A percentile compares a stretch with the other conserved stretches of the same genome.
These are phyloP conservation scores for Zeugodacus cucurbitae DNA, from an alignment of 1,140 invertebrate genomes.

Conservation along the genomic window DNA sequence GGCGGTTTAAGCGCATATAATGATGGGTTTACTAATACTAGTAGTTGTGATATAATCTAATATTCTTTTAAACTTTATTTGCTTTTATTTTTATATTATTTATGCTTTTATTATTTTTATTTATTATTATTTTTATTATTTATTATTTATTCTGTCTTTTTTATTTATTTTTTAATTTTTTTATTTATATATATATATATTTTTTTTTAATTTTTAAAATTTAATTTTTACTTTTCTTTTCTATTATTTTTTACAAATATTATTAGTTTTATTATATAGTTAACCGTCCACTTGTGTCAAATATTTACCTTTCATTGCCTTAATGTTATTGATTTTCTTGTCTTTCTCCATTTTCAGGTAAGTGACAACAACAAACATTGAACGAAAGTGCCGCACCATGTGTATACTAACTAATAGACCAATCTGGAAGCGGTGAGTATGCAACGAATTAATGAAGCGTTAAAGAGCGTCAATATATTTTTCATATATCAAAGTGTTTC, in stretches of 20 bases:
- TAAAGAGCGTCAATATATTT: neutral
- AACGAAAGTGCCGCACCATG: neutral
- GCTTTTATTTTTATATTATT: neutral
- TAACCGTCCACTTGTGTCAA: neutral
- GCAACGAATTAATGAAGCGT: conserved; percentile 19
- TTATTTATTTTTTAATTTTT: neutral
- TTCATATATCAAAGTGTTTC: neutral
- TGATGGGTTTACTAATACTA: neutral
- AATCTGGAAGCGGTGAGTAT: neutral
- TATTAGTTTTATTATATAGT: neutral
- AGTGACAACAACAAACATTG: neutral
- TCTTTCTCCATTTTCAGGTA: conserved; percentile 8
- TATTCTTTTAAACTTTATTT: neutral
- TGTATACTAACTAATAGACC: neutral
- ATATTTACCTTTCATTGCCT: neutral
- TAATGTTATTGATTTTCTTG: neutral
- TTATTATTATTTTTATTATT: neutral
- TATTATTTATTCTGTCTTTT: neutral
- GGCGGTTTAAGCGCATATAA: neutral
- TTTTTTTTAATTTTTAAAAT: neutral
- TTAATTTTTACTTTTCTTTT: neutral
- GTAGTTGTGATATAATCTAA: neutral
- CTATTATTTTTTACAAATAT: no score
- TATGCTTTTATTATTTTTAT: neutral
- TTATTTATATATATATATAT: neutral